Evolutionary conservation across 2,797 vertebrate species (phyloP).

Genomic region (Ceyx erithaca): DNA sequence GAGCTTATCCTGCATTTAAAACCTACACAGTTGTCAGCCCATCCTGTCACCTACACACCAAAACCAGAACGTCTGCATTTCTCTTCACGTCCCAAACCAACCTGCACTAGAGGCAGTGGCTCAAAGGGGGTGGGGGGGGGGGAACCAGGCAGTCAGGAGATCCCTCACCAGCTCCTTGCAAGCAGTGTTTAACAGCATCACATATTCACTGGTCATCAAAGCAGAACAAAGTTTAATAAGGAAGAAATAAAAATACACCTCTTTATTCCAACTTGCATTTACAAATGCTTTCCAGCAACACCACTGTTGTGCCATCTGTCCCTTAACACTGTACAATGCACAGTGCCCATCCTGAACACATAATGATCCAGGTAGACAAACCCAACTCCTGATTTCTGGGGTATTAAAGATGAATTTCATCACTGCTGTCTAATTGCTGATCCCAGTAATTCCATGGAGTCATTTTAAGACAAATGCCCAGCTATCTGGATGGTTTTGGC

Average conservation of each 20-base stretch:
- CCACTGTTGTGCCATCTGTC: neutral
- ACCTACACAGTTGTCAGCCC: neutral
- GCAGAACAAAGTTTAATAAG: neutral
- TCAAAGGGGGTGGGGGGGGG: neutral
- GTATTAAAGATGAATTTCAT: neutral
- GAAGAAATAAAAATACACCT: neutral
- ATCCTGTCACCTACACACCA: neutral
- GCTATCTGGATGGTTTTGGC: neutral
- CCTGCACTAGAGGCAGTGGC: neutral
- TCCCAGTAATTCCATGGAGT: neutral
- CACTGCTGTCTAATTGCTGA: neutral
- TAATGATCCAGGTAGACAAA: neutral
- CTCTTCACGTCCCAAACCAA: neutral
- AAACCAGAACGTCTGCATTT: neutral
- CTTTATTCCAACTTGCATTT: neutral
- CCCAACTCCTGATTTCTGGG: neutral
- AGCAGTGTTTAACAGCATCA: neutral
- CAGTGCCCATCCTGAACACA: neutral
- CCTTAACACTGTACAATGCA: neutral
- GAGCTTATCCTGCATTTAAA: conserved; percentile 2
- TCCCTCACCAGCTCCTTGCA: neutral
- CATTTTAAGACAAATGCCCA: neutral
- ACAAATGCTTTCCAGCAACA: neutral
- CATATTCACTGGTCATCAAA: conserved; percentile 9
- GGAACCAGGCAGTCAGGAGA: neutral